phyloP scores from a whole-genome alignment of 2,888 invertebrate genomes.

The Hydropsyche betteni region DNA sequence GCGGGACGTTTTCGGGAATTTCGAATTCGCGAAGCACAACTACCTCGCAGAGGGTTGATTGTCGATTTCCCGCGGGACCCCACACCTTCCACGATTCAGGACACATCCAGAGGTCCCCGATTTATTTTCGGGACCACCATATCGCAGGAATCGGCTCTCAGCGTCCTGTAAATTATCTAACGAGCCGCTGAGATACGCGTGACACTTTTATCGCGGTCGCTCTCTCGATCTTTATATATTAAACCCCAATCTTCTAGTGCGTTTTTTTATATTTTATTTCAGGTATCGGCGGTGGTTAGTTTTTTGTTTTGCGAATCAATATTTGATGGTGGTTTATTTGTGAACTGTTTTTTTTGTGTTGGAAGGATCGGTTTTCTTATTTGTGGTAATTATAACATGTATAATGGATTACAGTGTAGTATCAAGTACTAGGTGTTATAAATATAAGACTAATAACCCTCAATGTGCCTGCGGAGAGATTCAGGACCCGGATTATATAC shows the following conservation, averaged over 20 bases:
- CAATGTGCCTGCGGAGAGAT: no score
- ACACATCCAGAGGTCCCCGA: slow-evolving; percentile 7
- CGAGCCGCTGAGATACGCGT: slow-evolving; percentile 34
- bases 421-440: no score
- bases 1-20: neutral
- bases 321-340: no score
- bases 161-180: slow-evolving; percentile 37
- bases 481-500: no score
- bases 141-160: slow-evolving; percentile 21
- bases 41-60: slow-evolving; percentile 11
- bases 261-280: no score
- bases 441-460: no score
- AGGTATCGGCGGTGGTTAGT: no score
- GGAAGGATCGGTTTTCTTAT: no score
- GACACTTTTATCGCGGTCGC: slow-evolving; percentile 35
- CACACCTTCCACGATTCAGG: neutral
- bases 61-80: slow-evolving; percentile 33
- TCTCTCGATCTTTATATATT: slow-evolving; percentile 25
- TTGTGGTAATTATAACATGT: no score
- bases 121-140: slow-evolving; percentile 17
- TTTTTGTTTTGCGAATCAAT: no score
- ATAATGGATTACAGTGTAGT: no score
- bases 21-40: neutral
- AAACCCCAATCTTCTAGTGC: slow-evolving; percentile 23
- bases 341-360: no score